Evolutionary conservation across 2,113 vertebrate genomes (phyloP), one percentile per base, ranked within the genome.

Genomic region (Varanus salvator): DNA sequence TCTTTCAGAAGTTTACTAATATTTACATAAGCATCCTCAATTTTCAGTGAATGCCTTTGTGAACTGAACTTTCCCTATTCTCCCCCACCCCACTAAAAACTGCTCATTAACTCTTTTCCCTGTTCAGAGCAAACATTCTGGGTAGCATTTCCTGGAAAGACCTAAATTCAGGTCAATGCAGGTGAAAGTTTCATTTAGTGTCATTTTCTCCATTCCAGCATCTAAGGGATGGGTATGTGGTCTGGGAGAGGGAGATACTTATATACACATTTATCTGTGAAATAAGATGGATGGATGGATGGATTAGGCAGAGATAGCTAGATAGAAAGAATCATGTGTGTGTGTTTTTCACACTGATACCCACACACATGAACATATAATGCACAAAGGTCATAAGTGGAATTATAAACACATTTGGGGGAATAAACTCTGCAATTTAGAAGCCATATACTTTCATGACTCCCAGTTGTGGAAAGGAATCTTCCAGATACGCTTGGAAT

Each of bases 1-100:
- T 94, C 87, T 93, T 92, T 94, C 89, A 87, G 90, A 95, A 90
- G 68, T 93, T 95, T 95, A 92, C 92, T 94, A 96, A 95, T 95
- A 95, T 95, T 96, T 96, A 95, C 92, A 92, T 94, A 95, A 93
- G 74, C 74, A 94, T 91, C 75, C 11, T 93, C 89, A 91, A 78
- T 95, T 94, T 96, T 80, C 89, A 91, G 87, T n/a, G 80, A 29
- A 48, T 82, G 57, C 91, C 92, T 93, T 91, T 83, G 74, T 93
- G 54, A 57, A 92, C 1, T 71, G 85, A 92, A 88, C 12, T 92
- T 94, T 77, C 80, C 31, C 50, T 88, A 66, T 64, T 78, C 91
- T 75, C 84, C 86, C 71, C 90, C 87, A 7, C 71, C 29, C 71
- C 14, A 5, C 52, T 69, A 14, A 57, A 88, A 91, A 87, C 4